Percentiles rank a stretch among this genome's conserved stretches.
Conservation (phyloP, 2,888 invertebrate species). For the Tanytarsus gracilentus region DNA sequence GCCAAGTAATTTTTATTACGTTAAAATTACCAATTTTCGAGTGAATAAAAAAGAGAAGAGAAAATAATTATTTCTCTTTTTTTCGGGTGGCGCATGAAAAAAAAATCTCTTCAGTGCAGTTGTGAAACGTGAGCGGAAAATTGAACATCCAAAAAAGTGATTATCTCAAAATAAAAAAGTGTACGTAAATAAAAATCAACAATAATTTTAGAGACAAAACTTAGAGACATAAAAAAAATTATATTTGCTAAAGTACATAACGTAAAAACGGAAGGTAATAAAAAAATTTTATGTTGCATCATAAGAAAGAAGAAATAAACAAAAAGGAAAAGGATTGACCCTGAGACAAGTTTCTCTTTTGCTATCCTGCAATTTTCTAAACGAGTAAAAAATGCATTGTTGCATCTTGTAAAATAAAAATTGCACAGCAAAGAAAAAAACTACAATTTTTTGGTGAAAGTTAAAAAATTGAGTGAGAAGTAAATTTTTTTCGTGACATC, state of each 20-base stretch:
- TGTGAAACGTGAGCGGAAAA: background rate
- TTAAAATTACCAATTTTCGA: conserved; percentile 23
- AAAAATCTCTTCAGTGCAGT: background rate
- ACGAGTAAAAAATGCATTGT: background rate
- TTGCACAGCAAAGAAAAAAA: background rate
- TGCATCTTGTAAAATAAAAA: background rate
- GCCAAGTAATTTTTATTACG: conserved; percentile 28
- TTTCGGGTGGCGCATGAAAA: background rate
- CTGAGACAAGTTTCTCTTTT: background rate
- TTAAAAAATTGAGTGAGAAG: background rate
- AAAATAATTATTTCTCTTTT: background rate
- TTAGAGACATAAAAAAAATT: background rate
- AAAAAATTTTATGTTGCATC: conserved; percentile 4
- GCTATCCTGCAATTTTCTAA: background rate
- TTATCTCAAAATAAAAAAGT: background rate
- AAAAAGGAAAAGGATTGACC: conserved; percentile 15
- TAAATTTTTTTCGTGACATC: conserved; percentile 21
- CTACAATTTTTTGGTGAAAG: background rate
- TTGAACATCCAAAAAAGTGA: background rate
- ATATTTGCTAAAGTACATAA: background rate
- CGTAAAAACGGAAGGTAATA: conserved; percentile 2
- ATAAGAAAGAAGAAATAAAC: background rate
- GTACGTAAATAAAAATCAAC: background rate
- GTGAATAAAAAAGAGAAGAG: conserved; percentile 16
- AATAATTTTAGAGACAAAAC: background rate